Evolutionary conservation across 2,113 vertebrate genomes (phyloP), one percentile per base, ranked within the genome.

Genomic region (Brachyhypopomus gauderio): DNA sequence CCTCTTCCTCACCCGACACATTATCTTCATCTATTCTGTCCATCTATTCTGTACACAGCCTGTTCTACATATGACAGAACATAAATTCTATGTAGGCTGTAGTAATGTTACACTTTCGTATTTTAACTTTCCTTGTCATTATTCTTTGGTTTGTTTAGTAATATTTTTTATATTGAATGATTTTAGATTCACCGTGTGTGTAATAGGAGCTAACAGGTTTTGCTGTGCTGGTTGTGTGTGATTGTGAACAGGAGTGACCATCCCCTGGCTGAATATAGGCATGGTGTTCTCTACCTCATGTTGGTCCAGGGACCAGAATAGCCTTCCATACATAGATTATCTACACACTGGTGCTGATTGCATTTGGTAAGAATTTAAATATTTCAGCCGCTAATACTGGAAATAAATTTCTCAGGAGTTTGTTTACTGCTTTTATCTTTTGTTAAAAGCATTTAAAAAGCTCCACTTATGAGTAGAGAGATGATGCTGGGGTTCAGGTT

Each of bases 201-300:
- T 7, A 30, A 11, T 30, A 36, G 14, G 23, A 23, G 52, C 25
- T 55, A 16, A 67, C 2, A 66, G 16, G 38, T 52, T 16, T 20
- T 59, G 23, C n/a, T 3, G 14, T 3, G 6, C 20, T 4, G 16
- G 19, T 34, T 88, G 16, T 77, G 59, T 88, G 9, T 82, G 59
- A 48, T 56, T 59, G 52, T 62, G 0, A 87, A 14, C 88, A 96
- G 96, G 95, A 95, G 95, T 96, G 92, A 96, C 95, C 90, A 95
- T 96, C 92, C 95, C 96, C 92, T 96, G 95, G 96, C 94, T 96
- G 89, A 96, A 96, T 84, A 96, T 96, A 86, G 96, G 96, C 93
- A 96, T 96, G 96, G 95, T 96, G 91, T 96, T 96, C 94, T 96
- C 95, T 96, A 96, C 96, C 95, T 96, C 95, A 94, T 96, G 95